Evolutionary conservation across 1,140 invertebrate species (phyloP).

Genomic region (Paraescarpia echinospica): DNA sequence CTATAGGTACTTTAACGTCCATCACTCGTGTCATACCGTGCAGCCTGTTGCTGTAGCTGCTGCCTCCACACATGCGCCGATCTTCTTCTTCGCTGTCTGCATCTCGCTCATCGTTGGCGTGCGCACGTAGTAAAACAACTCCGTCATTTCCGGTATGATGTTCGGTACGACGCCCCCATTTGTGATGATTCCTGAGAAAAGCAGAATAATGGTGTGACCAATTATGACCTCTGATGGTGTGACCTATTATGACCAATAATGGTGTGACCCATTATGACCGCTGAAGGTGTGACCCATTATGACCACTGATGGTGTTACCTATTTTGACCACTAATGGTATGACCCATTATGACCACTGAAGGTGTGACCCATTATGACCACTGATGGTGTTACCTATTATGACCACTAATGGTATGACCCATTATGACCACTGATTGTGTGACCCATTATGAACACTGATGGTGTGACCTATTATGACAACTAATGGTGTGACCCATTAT

Average conservation of each 20-base stretch:
- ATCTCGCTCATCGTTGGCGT: conserved; percentile 46
- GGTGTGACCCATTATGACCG: not conserved
- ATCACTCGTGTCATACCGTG: not conserved
- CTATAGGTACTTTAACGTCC: too few relatives aligned
- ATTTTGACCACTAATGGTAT: not conserved
- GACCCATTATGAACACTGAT: not conserved
- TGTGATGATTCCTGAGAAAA: conserved; percentile 44
- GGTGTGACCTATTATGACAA: not conserved
- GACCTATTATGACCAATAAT: not conserved
- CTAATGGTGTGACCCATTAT: too few relatives aligned
- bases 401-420: not conserved
- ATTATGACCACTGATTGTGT: not conserved
- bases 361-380: not conserved
- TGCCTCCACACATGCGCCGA: conserved; percentile 45
- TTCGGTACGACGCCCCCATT: conserved; percentile 54
- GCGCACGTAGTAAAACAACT: conserved; percentile 47
- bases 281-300: too few relatives aligned
- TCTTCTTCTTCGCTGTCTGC: conserved; percentile 40
- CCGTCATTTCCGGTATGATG: conserved; percentile 53
- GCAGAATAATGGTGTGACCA: not conserved
- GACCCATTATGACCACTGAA: not conserved
- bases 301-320: not conserved
- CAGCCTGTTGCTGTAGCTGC: conserved; percentile 40
- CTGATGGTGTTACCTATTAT: too few relatives aligned
- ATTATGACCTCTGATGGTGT: not conserved